Evolutionary conservation across 2,797 vertebrate species (phyloP).

Genomic region (Diplodus puntazzo): DNA sequence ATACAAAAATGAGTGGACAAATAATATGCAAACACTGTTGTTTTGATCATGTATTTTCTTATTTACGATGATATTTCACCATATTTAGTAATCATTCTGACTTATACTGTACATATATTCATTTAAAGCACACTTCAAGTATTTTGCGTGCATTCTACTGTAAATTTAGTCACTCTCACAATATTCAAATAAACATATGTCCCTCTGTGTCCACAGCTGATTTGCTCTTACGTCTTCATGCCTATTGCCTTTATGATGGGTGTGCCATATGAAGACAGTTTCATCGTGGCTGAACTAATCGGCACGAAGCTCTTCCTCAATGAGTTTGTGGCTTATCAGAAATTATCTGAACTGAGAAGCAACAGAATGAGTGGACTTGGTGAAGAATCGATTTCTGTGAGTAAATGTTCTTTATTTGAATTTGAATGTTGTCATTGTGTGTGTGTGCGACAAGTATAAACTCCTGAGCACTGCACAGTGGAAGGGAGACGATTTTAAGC

Average conservation of each 20-base stretch:
- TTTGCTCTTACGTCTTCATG: conserved; percentile 95
- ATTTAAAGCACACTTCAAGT: background rate
- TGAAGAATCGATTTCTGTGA: conserved; percentile 92
- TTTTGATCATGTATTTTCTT: background rate
- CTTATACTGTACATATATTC: background rate
- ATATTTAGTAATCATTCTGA: background rate
- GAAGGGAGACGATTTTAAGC: background rate
- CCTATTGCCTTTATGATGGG: conserved; percentile 97
- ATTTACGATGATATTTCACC: background rate
- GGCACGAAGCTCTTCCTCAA: conserved; percentile 96
- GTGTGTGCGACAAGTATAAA: background rate
- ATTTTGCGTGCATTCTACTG: conserved; percentile 2
- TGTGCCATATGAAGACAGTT: conserved; percentile 89
- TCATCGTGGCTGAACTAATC: conserved; percentile 90
- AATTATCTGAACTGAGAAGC: conserved; percentile 86
- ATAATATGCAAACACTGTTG: too few relatives aligned
- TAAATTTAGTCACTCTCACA: background rate
- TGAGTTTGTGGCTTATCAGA: conserved; percentile 94
- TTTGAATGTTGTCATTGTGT: background rate
- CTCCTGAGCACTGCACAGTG: background rate
- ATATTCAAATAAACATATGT: background rate
- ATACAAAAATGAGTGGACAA: background rate
- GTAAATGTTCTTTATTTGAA: conserved; percentile 36
- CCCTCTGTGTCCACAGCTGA: conserved; percentile 82
- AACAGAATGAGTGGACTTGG: conserved; percentile 86